phyloP scores from a whole-genome alignment of 2,797 vertebrate species.

The Chaunax sp. region DNA sequence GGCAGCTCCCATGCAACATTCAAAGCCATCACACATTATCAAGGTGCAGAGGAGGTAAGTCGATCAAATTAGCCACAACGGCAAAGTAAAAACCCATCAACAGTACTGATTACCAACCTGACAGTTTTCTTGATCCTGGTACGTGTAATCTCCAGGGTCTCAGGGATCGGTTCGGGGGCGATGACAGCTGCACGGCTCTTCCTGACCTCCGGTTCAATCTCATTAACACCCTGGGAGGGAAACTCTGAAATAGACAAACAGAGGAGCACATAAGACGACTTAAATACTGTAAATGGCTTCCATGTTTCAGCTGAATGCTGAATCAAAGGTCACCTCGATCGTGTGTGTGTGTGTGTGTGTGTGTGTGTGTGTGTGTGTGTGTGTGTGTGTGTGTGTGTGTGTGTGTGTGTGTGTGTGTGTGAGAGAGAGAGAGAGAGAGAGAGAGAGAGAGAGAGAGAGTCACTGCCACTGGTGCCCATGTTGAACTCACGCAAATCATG shows the following conservation, averaged over 20 bases:
- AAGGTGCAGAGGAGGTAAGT: background rate
- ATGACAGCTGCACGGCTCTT: constrained; percentile 82
- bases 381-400: too few species aligned
- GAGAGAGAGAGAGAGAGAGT: background rate
- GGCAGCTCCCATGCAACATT: background rate
- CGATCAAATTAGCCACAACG: background rate
- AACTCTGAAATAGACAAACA: constrained; percentile 65
- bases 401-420: too few species aligned
- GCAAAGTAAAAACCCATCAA: background rate
- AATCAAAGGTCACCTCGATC: background rate
- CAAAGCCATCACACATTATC: background rate
- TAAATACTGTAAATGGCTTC: constrained; percentile 5
- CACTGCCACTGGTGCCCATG: background rate
- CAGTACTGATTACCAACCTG: constrained; percentile 72
- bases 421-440: too few species aligned
- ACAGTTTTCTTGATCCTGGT: constrained; percentile 73
- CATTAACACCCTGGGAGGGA: constrained; percentile 60
- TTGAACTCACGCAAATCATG: constrained; percentile 72
- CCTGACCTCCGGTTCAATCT: constrained; percentile 63
- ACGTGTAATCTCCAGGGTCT: constrained; percentile 67
- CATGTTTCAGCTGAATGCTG: constrained; percentile 9
- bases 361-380: too few species aligned
- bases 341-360: background rate
- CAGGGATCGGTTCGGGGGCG: constrained; percentile 78
- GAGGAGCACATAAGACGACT: constrained; percentile 23